phyloP scores from a whole-genome alignment of 2,888 invertebrate species.

The Drosophila merina region DNA sequence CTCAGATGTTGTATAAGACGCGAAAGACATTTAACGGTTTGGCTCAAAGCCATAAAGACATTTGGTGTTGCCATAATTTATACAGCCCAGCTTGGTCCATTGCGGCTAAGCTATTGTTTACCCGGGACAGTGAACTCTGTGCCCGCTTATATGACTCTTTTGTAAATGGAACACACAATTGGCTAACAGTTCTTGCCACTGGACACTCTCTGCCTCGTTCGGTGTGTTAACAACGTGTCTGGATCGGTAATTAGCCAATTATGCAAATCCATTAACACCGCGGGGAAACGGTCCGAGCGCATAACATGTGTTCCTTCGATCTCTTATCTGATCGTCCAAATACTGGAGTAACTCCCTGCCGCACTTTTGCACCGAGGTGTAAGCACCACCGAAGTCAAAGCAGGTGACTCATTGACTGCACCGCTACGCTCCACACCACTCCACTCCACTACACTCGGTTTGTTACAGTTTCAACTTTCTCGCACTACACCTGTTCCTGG shows the following conservation, averaged over 20 bases:
- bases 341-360: conserved; percentile 21
- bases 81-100: conserved; percentile 1
- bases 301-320: conserved; percentile 3
- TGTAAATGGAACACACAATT: conserved; percentile 5
- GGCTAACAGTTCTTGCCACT: conserved; percentile 28
- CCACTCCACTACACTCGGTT: background rate
- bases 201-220: background rate
- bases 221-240: conserved; percentile 29
- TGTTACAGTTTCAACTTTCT: conserved; percentile 47
- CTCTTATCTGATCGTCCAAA: conserved; percentile 8
- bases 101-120: background rate
- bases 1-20: conserved; percentile 21
- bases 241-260: conserved; percentile 27
- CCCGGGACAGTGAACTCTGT: conserved; percentile 3
- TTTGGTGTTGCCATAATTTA: conserved; percentile 18
- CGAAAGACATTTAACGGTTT: conserved; percentile 19
- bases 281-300: background rate
- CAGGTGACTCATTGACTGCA: conserved; percentile 23
- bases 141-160: background rate
- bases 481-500: conserved; percentile 56
- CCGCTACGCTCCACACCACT: conserved; percentile 1
- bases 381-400: background rate
- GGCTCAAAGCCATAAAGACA: conserved; percentile 11
- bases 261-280: conserved; percentile 12
- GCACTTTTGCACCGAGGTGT: background rate